Evolutionary conservation across 2,888 invertebrate genomes (phyloP).

Genomic region (Andrena marginata): DNA sequence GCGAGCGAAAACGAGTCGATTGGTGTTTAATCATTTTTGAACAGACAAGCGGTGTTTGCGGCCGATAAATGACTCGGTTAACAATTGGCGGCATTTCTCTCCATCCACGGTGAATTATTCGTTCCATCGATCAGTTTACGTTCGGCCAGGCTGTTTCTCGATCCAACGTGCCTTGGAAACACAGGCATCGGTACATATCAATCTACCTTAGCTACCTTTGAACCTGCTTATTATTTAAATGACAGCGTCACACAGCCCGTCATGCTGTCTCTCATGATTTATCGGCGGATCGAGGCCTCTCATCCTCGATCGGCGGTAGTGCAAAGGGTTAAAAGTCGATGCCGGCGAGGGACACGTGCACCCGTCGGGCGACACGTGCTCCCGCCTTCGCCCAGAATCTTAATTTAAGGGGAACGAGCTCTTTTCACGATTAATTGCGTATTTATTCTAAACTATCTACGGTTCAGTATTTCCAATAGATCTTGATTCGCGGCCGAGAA

Average conservation of each 20-base stretch:
- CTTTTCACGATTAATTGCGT: slow-evolving; percentile 12
- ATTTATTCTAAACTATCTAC: slow-evolving; percentile 42
- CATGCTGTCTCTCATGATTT: not conserved
- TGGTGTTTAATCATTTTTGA: not conserved
- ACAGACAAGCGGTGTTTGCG: no score
- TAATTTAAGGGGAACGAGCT: slow-evolving; percentile 25
- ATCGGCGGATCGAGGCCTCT: not conserved
- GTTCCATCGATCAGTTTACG: not conserved
- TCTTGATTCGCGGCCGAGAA: not conserved
- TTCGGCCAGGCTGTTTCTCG: not conserved
- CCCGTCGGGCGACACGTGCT: not conserved
- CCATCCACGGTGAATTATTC: not conserved
- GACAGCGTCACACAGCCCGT: not conserved
- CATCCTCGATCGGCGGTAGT: not conserved
- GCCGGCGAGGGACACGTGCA: slow-evolving; percentile 14
- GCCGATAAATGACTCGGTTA: no score
- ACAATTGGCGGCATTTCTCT: not conserved
- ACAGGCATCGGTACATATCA: slow-evolving; percentile 4
- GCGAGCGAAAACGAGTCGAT: not conserved
- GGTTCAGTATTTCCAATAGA: slow-evolving; percentile 7
- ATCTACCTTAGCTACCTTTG: not conserved
- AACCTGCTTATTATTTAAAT: not conserved
- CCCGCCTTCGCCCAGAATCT: slow-evolving; percentile 17
- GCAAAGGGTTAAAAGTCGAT: slow-evolving; percentile 16
- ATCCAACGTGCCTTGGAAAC: not conserved